These are phyloP conservation scores for Ophiothrix spiculata DNA, from an alignment of 35 echinoderm and acorn worm genomes.

Conservation along the genomic window DNA sequence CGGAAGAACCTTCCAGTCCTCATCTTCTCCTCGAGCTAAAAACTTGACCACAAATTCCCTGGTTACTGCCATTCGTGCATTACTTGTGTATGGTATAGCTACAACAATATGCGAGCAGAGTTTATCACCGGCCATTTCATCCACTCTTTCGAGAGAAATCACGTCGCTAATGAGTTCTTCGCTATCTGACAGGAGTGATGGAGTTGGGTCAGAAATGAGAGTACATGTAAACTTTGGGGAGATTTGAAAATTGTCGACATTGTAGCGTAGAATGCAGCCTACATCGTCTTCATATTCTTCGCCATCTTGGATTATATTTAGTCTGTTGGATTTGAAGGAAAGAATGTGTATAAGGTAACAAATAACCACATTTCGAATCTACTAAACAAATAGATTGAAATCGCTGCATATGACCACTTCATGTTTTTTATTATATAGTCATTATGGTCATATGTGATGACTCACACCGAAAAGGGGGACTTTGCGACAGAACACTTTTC, in stretches of 20 bases:
- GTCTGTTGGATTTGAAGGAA: neutral
- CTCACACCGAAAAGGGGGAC: no score
- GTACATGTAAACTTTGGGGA: slow-evolving; percentile 41
- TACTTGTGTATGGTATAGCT: slow-evolving; percentile 75
- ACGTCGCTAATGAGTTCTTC: slow-evolving; percentile 81
- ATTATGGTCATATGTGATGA: no score
- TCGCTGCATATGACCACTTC: no score
- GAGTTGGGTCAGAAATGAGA: slow-evolving; percentile 35
- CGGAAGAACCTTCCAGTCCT: slow-evolving; percentile 61
- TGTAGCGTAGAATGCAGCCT: slow-evolving; percentile 69
- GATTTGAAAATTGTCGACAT: slow-evolving; percentile 42
- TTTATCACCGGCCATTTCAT: slow-evolving; percentile 16
- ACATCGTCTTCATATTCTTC: slow-evolving; percentile 44
- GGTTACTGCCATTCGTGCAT: slow-evolving; percentile 50
- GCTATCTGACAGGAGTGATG: slow-evolving; percentile 40
- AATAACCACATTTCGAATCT: no score
- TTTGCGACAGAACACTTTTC: no score
- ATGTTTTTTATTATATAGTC: no score
- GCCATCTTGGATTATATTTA: slow-evolving; percentile 18
- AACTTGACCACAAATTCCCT: slow-evolving; percentile 80
- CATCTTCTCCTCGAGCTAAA: slow-evolving; percentile 16
- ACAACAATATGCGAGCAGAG: slow-evolving; percentile 49
- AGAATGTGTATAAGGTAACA: no score
- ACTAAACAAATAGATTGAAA: no score
- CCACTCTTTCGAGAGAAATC: slow-evolving; percentile 33